phyloP scores from a whole-genome alignment of 2,113 vertebrate species.

The Piprites chloris region DNA sequence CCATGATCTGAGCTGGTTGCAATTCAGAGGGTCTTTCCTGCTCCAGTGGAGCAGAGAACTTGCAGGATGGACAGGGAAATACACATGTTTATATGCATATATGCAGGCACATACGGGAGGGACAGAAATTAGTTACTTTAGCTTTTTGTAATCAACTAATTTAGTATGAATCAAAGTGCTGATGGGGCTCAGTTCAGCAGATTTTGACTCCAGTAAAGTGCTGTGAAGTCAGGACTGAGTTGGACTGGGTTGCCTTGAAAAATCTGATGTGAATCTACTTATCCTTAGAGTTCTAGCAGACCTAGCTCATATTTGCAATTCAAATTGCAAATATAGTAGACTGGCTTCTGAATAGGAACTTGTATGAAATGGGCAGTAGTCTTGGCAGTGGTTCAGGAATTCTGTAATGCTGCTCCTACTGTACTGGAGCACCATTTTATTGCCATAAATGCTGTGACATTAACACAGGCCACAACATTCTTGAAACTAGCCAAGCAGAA shows the following conservation, averaged over 20 bases:
- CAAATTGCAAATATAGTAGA: neutral
- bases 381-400: slow-evolving; percentile 36
- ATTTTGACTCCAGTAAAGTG: neutral
- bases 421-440: slow-evolving; percentile 28
- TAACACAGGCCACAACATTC: neutral
- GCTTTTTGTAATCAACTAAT: neutral
- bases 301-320: neutral
- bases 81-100: rapidly evolving
- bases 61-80: neutral
- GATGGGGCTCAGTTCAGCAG: neutral
- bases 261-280: neutral
- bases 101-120: neutral
- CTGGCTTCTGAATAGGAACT: slow-evolving; percentile 30
- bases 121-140: neutral
- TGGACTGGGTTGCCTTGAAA: neutral
- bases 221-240: neutral
- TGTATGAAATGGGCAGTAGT: slow-evolving; percentile 9
- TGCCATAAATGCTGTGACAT: neutral
- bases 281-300: neutral
- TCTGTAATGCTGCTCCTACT: slow-evolving; percentile 2
- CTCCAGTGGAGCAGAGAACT: neutral
- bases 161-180: neutral
- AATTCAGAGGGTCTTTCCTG: neutral
- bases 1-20: neutral
- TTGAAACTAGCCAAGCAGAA: slow-evolving; percentile 15